Evolutionary conservation across 2,888 invertebrate species (phyloP).

Genomic region (Lithophane ornitopus): DNA sequence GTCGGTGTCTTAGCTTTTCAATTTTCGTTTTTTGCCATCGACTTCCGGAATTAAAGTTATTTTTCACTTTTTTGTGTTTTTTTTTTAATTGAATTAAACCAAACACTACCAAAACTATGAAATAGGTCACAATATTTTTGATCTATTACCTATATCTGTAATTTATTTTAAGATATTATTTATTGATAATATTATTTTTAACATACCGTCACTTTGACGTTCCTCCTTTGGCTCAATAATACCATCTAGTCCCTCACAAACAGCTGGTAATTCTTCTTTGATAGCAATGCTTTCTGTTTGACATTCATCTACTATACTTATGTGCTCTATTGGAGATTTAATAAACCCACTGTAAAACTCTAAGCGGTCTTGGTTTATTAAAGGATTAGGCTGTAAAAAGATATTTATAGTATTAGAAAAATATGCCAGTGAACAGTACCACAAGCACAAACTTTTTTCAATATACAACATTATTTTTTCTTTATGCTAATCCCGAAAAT

Average conservation of each 20-base stretch:
- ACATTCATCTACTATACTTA: neutral
- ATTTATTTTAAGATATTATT: neutral
- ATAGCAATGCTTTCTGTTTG: neutral
- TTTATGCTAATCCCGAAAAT: too few relatives aligned
- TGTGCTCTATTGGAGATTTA: neutral
- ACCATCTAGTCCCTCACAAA: neutral
- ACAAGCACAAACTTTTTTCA: neutral
- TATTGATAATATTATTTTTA: neutral
- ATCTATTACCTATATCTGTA: too few relatives aligned
- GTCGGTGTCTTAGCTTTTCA: too few relatives aligned
- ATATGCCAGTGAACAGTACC: neutral
- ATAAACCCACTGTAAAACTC: neutral
- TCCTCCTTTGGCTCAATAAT: neutral
- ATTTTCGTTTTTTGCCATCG: too few relatives aligned
- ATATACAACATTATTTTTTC: too few relatives aligned
- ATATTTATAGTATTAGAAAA: neutral
- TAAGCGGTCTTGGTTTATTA: neutral
- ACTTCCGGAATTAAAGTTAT: too few relatives aligned
- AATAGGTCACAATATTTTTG: neutral
- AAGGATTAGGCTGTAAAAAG: neutral
- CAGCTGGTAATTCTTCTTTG: too few relatives aligned
- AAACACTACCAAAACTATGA: neutral
- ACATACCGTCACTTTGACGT: neutral
- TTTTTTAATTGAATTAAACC: neutral
- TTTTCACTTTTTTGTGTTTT: too few relatives aligned